Base-by-base conservation (phyloP, 37 sponge, comb jelly and placozoan species). In the Haliclona indistincta region DNA sequence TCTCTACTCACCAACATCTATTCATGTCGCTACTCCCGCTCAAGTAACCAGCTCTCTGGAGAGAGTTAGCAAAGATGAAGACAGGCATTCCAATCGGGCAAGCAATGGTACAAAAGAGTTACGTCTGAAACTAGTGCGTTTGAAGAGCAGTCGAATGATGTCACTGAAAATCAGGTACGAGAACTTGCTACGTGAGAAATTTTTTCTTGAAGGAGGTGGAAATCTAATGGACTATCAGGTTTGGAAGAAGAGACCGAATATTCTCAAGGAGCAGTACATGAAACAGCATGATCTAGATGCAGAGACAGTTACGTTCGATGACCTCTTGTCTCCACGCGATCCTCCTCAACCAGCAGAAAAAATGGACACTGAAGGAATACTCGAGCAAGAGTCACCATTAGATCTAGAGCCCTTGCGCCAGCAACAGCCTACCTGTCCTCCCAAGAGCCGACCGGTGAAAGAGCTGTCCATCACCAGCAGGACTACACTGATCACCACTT, bases 181-280 rank as follows among this genome's bases (percentile, higher is more conserved):
- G 2, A 58, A 61, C 2, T 67, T 81, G 2, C 76, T 97, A 43
- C 80, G 81, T 38, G 97, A 97, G 53, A 85, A 83, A 60, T 97
- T 97, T 60, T 97, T 93, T 67, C 78, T 97, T 7, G 86, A 89
- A 43, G 83, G 75, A 22, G 80, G 75, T 49, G 91, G 91, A 2
- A 89, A 93, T 63, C 79, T 97, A 85, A 79, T 97, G 84, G 97
- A 97, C 25, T 80, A 84, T 54, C 30, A 80, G 6, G 41, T 63
- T 0, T 97, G 97, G 97, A 86, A 81, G 71, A 86, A 84, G 64
- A 93, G 72, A 34, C 85, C 91, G 0, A 97, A 90, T 68, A 54
- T 81, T 23, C 66, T 73, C 44, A 84, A 73, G 4, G 89, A 86
- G 11, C 72, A 96, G 41, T 96, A 85, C 70, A 64, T 96, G 42